Evolutionary conservation across 2,888 invertebrate genomes (phyloP), one percentile per base, ranked within the genome.

Genomic region (Drosophila cyrtoloma): DNA sequence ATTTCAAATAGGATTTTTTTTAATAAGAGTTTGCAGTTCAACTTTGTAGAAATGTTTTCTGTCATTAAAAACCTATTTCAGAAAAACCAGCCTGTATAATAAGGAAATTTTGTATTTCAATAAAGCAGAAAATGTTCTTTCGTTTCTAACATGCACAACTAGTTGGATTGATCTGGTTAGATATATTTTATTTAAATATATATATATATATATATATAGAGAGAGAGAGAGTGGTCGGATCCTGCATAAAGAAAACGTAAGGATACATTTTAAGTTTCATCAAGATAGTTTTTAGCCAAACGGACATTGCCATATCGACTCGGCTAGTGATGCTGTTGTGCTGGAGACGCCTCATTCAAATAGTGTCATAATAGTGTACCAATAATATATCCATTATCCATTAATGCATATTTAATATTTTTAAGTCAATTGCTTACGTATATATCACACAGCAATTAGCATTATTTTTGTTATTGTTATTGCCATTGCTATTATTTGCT

Each of bases 401-500:
- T 26, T 26, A 53, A 26, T 39, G 67, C 30, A 30, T 28, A n/a
- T 19, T 59, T 47, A 10, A 52, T 26, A 39, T 35, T n/a, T 28
- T 39, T 26, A 19, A 71, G 32, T 39, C 35, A 71, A 26, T 26
- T 47, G 22, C 22, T 47, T 51, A 39, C 35, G 30, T 26, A 22
- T 26, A 55, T 47, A 60, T 42, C 71, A 26, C 22, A 63, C n/a
- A 42, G 60, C 28, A 58, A n/a, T 44, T 32, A 30, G 14, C 58
- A 22, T 39, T 55, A 7, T 61, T 47, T 7, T 26, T 47, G 55
- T 52, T 53, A 28, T 64, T 53, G 47, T 50, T 57, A 4, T 53
- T 53, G 19, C 61, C 51, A 22, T 39, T 62, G 35, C 60, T 50
- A 42, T 57, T 62, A 14, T 53, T 58, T 66, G 56, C 35, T 72